Evolutionary conservation across 92 coral and sea anemone species (phyloP), one percentile per base, ranked within the genome.

Genomic region (Parazoanthus atlanticus): DNA sequence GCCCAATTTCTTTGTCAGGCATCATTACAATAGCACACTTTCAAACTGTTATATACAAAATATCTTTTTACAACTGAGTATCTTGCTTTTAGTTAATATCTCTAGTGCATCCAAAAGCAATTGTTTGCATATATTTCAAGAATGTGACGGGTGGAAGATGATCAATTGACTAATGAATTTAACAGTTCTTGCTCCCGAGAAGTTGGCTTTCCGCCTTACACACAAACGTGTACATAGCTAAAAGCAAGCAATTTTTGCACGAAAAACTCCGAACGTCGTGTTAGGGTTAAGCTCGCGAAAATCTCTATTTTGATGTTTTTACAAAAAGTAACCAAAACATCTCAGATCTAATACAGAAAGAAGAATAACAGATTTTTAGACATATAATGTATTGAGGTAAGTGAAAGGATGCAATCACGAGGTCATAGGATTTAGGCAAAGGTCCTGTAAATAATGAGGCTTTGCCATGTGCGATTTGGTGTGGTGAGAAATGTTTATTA

Each of bases 61-160:
- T 72, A 0, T 26, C 23, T 72, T 72, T 72, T 72, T 72, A 25
- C 76, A 72, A 12, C 33, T 72, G 33, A 26, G 29, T 72, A 29
- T 72, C 23, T 31, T 72, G 33, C 3, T 30, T 72, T 26, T 36
- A 74, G 43, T 36, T 32, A 74, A 74, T 61, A 61, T 3, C 69
- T 15, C 58, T 13, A 32, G 77, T 25, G 19, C 43, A 30, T 13
- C 28, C 29, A 29, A 65, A 40, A 28, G 32, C 16, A 33, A 69
- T 82, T 82, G 75, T 67, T 82, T 82, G 38, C 6, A 67, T 82
- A 82, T 41, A 84, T 70, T 84, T 70, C 26, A 84, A 54, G 78
- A 70, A 84, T 84, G 87, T 84, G 65, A 46, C 65, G 78, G 78
- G 12, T 43, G 19, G 38, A 33, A 26, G 54, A 67, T 82, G 86